phyloP scores from a whole-genome alignment of 1,140 invertebrate genomes.

The Apolygus lucorum region DNA sequence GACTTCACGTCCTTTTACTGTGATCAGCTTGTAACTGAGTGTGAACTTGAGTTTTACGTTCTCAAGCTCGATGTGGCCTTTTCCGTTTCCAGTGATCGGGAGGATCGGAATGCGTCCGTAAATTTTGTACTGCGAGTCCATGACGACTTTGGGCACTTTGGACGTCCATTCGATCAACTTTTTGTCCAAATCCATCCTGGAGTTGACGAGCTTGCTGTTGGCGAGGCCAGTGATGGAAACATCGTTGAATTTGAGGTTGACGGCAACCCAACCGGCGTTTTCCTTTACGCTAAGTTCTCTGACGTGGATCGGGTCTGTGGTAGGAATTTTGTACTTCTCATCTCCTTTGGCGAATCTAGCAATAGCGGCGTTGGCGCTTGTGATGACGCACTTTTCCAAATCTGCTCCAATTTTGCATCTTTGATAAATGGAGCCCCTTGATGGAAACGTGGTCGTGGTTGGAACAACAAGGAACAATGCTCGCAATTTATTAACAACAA shows the following conservation, averaged over 20 bases:
- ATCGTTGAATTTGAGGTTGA: conserved; percentile 1
- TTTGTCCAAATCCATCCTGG: conserved; percentile 29
- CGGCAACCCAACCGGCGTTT: background rate
- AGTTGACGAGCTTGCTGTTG: background rate
- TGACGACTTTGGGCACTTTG: conserved; percentile 40
- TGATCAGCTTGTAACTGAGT: conserved; percentile 24
- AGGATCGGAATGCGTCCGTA: conserved; percentile 56
- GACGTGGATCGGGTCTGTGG: background rate
- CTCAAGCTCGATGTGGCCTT: conserved; percentile 54
- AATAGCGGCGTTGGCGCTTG: conserved; percentile 1
- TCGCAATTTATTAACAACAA: too few relatives aligned
- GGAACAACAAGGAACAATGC: too few relatives aligned
- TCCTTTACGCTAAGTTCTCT: background rate
- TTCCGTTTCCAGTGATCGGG: conserved; percentile 56
- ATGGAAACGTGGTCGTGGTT: too few relatives aligned
- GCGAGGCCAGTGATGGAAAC: background rate
- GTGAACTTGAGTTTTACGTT: conserved; percentile 24
- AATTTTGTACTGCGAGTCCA: conserved; percentile 52
- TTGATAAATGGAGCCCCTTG: too few relatives aligned
- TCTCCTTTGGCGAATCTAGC: conserved; percentile 5
- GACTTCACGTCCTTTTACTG: conserved; percentile 27
- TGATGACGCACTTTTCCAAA: background rate
- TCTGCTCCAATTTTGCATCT: background rate
- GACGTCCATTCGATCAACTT: conserved; percentile 33
- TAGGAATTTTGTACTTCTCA: background rate